Evolutionary conservation across 2,797 vertebrate species (phyloP).

Genomic region (Ptychadena robeensis): DNA sequence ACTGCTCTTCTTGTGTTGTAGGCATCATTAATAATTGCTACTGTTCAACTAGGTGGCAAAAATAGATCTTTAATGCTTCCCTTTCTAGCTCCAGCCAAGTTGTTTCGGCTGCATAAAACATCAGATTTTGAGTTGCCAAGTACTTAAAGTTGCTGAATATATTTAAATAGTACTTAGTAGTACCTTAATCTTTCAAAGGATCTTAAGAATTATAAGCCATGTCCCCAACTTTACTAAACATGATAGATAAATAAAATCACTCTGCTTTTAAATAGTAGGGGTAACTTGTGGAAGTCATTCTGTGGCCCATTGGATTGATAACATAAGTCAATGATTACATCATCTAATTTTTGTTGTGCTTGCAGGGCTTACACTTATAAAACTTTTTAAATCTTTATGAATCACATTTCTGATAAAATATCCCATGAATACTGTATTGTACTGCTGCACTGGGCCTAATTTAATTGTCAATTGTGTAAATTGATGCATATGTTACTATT

Average conservation of each 20-base stretch:
- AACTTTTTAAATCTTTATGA: too few relatives aligned
- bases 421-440: too few relatives aligned
- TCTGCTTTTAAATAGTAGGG: background rate
- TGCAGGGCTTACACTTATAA: too few relatives aligned
- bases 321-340: background rate
- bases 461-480: too few relatives aligned
- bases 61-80: slow-evolving; percentile 49
- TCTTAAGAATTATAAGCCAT: slow-evolving; percentile 14
- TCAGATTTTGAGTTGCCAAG: slow-evolving; percentile 39
- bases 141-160: slow-evolving; percentile 7
- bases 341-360: too few relatives aligned
- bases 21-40: slow-evolving; percentile 46
- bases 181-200: slow-evolving; percentile 16
- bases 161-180: slow-evolving; percentile 12
- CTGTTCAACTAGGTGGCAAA: slow-evolving; percentile 52
- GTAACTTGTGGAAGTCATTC: background rate
- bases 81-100: slow-evolving; percentile 16
- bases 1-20: slow-evolving; percentile 36
- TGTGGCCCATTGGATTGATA: background rate
- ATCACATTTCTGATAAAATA: too few relatives aligned
- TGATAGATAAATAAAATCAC: background rate
- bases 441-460: too few relatives aligned
- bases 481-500: too few relatives aligned
- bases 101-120: slow-evolving; percentile 34
- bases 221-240: slow-evolving; percentile 11